These are phyloP conservation scores for Myrmecobius fasciatus DNA, from an alignment of 2,113 vertebrate genomes.

Conservation along the genomic window DNA sequence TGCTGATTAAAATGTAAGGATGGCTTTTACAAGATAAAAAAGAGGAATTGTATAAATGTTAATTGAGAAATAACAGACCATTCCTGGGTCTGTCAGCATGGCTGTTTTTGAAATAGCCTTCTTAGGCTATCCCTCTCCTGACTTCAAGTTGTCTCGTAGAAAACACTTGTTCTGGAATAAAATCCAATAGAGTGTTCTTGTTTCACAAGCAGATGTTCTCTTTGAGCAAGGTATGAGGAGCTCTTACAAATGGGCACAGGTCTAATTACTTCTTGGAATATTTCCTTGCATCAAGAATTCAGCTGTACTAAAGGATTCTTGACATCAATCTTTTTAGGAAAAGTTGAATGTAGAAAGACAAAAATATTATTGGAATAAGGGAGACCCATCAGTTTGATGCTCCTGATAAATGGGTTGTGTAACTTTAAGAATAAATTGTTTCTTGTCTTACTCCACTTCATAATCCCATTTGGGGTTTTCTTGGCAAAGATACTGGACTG, in stretches of 20 bases:
- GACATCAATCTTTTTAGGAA: not conserved
- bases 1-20: conserved; percentile 34
- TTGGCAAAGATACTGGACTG: not conserved
- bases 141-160: conserved; percentile 17
- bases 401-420: not conserved
- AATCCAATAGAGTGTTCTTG: not conserved
- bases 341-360: not conserved
- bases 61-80: conserved; percentile 12
- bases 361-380: not conserved
- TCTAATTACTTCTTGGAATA: not conserved
- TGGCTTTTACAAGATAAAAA: conserved; percentile 1
- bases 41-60: conserved; percentile 13
- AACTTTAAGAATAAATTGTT: not conserved
- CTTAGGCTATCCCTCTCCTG: conserved; percentile 36
- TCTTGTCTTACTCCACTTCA: not conserved
- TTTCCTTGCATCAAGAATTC: not conserved
- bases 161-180: not conserved
- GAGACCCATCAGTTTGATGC: not conserved
- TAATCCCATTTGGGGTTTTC: not conserved
- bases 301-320: not conserved
- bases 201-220: not conserved
- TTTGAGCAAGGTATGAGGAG: conserved; percentile 24
- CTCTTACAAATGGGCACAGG: conserved; percentile 11
- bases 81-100: conserved; percentile 7
- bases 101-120: conserved; percentile 15